Conservation (phyloP, 2,113 vertebrate genomes). For the Cnemophilus loriae region DNA sequence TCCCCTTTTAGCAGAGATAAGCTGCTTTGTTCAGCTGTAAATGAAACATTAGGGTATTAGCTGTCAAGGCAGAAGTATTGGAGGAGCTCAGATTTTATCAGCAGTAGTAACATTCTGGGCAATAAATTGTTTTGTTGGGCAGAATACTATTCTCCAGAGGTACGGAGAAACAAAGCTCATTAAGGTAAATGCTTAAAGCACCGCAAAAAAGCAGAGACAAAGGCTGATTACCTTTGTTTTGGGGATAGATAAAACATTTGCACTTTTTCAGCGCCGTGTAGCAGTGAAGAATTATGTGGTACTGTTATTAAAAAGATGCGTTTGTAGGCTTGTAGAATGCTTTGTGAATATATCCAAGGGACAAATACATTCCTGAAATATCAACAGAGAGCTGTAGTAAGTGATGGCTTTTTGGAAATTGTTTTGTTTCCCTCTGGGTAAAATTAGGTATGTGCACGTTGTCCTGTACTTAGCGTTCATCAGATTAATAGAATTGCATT, state of each 20-base stretch:
- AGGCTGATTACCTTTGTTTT: slow-evolving; percentile 74
- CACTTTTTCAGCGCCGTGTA: slow-evolving; percentile 58
- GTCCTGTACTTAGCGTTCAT: slow-evolving; percentile 58
- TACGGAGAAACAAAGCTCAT: slow-evolving; percentile 79
- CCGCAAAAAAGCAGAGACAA: slow-evolving; percentile 38
- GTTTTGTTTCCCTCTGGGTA: slow-evolving; percentile 68
- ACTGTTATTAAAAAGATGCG: slow-evolving; percentile 67
- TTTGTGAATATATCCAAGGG: slow-evolving; percentile 72
- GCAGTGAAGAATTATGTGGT: slow-evolving; percentile 58
- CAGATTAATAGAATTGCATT: slow-evolving; percentile 61
- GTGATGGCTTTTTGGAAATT: slow-evolving; percentile 67
- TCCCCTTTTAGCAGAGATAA: slow-evolving; percentile 79
- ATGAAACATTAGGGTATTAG: slow-evolving; percentile 82
- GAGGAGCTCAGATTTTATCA: slow-evolving; percentile 78
- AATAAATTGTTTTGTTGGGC: slow-evolving; percentile 79
- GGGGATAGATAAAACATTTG: slow-evolving; percentile 57
- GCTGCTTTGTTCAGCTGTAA: slow-evolving; percentile 78
- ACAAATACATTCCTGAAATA: slow-evolving; percentile 69
- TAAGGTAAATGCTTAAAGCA: slow-evolving; percentile 77
- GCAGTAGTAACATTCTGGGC: slow-evolving; percentile 75
- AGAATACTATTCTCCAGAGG: slow-evolving; percentile 79
- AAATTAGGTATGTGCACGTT: slow-evolving; percentile 42
- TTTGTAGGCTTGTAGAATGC: slow-evolving; percentile 54
- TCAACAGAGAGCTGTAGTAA: slow-evolving; percentile 67
- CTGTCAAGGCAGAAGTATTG: slow-evolving; percentile 77